Evolutionary conservation across 2,888 invertebrate species (phyloP).

Genomic region (Drosophila pseudotalamancana): DNA sequence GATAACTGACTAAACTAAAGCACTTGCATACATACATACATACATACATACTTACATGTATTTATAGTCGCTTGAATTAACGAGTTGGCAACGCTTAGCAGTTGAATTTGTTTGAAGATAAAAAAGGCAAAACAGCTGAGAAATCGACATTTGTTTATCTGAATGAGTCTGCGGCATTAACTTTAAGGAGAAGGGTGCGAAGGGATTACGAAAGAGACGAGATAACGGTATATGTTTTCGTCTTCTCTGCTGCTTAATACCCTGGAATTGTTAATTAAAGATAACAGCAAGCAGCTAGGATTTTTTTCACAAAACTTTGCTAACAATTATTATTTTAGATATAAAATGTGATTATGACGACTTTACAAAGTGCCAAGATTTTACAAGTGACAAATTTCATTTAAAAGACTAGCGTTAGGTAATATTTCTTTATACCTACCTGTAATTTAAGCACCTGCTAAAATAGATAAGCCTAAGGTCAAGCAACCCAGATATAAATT

Average conservation of each 20-base stretch:
- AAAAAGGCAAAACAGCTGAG: conserved; percentile 52
- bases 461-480: conserved; percentile 21
- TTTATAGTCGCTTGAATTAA: conserved; percentile 4
- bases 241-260: background rate
- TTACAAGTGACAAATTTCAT: no score
- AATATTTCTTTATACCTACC: background rate
- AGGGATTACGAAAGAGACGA: no score
- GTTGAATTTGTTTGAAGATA: conserved; percentile 32
- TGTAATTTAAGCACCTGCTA: conserved; percentile 13
- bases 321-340: no score
- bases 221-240: background rate
- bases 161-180: conserved; percentile 3
- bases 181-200: background rate
- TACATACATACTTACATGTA: background rate
- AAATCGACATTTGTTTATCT: conserved; percentile 27
- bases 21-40: background rate
- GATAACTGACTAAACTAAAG: conserved; percentile 16
- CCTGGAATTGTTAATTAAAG: background rate
- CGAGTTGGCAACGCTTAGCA: conserved; percentile 41
- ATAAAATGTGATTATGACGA: no score
- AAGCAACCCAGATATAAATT: conserved; percentile 24
- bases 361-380: no score
- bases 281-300: background rate
- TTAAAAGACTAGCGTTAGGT: background rate
- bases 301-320: background rate